Percentiles rank a stretch among this genome's conserved stretches.
phyloP scores from a whole-genome alignment of 30 jellyfish, hydroid and myxozoan genomes.

The Aurelia coerulea region DNA sequence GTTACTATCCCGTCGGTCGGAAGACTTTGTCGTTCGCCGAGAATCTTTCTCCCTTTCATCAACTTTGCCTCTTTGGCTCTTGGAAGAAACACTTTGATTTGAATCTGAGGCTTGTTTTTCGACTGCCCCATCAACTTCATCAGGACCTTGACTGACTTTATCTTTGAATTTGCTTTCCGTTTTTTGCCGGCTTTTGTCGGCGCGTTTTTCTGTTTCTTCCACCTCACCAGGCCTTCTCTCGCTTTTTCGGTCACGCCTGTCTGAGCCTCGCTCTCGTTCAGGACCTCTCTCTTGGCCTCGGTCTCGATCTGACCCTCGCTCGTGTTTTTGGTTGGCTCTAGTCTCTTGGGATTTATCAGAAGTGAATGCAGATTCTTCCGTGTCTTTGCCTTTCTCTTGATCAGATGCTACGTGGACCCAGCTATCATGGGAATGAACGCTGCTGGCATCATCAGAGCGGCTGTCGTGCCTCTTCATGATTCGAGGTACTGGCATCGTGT shows the following conservation, averaged over 20 bases:
- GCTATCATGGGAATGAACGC: conserved; percentile 81
- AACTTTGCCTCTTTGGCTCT: not conserved
- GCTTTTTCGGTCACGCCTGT: not conserved
- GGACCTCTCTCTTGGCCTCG: not conserved
- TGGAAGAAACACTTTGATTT: not conserved
- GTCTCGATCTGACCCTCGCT: not conserved
- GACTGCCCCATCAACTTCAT: not conserved
- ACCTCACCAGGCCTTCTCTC: not conserved
- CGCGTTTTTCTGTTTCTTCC: not conserved
- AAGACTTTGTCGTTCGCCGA: conserved; percentile 6
- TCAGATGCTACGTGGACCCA: conserved; percentile 49
- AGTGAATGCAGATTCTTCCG: conserved; percentile 25
- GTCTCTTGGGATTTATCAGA: conserved; percentile 1
- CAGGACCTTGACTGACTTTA: not conserved
- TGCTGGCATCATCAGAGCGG: conserved; percentile 88
- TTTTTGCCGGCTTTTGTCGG: not conserved
- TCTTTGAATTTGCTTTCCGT: not conserved
- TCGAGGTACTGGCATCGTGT: conserved; percentile 29
- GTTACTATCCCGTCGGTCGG: conserved; percentile 4
- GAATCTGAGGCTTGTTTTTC: not conserved
- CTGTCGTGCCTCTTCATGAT: conserved; percentile 91
- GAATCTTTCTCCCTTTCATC: not conserved
- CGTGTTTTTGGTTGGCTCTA: not conserved
- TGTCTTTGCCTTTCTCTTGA: conserved; percentile 27
- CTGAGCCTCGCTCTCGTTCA: not conserved